These are phyloP conservation scores for Micropoecilia bifurca DNA, from an alignment of 2,797 vertebrate species.

Conservation along the genomic window DNA sequence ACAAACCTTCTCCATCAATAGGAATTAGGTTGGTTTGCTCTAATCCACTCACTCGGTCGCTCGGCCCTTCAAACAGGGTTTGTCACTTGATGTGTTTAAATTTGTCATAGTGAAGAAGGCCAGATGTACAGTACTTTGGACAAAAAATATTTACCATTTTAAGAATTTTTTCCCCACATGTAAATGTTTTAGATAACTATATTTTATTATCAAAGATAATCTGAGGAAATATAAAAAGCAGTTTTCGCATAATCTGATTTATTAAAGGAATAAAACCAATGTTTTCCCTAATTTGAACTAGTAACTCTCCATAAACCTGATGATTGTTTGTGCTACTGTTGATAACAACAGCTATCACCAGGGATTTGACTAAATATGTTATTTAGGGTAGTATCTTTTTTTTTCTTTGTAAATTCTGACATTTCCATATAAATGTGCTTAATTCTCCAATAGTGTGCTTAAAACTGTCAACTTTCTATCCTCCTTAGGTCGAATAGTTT, in stretches of 20 bases:
- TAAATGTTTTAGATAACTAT: neutral
- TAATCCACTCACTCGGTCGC: slow-evolving; percentile 36
- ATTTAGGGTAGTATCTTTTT: too few relatives aligned
- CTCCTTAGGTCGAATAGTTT: too few relatives aligned
- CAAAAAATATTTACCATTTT: neutral
- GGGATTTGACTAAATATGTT: neutral
- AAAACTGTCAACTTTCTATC: too few relatives aligned
- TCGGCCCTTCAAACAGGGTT: slow-evolving; percentile 45
- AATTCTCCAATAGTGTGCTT: too few relatives aligned
- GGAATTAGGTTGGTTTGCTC: slow-evolving; percentile 53
- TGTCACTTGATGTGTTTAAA: slow-evolving; percentile 37
- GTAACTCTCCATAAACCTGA: neutral
- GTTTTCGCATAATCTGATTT: neutral
- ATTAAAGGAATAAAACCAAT: neutral
- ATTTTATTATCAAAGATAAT: neutral
- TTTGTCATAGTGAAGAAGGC: slow-evolving; percentile 19
- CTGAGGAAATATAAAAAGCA: neutral
- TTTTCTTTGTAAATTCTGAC: too few relatives aligned
- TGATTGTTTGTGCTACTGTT: neutral
- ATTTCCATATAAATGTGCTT: too few relatives aligned
- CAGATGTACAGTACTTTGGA: neutral
- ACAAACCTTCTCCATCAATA: slow-evolving; percentile 66
- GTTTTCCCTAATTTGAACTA: neutral
- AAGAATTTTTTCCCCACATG: neutral
- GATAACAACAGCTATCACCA: neutral